A percentile compares a stretch with the other conserved stretches of the same genome.
These are phyloP conservation scores for Sclerurus mexicanus DNA, from an alignment of 2,113 vertebrate genomes.

Conservation along the genomic window DNA sequence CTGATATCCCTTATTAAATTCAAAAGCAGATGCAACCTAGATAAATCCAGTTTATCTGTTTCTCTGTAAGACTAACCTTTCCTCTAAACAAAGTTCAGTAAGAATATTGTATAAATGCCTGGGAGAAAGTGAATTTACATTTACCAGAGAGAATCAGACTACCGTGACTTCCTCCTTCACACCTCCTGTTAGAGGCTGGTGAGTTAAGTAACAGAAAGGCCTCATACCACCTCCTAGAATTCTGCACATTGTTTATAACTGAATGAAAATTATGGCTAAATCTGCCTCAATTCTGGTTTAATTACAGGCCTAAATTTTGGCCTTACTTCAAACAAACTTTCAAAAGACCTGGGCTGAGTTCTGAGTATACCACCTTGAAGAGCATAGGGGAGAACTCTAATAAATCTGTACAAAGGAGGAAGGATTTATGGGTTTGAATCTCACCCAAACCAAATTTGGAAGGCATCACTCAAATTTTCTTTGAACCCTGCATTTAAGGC, in stretches of 20 bases:
- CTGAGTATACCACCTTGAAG: background rate
- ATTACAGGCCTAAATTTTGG: background rate
- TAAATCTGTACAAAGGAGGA: background rate
- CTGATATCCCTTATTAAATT: background rate
- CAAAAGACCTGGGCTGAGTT: background rate
- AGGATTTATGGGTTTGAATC: background rate
- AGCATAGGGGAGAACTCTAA: background rate
- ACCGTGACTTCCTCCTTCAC: background rate
- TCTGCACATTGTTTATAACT: background rate
- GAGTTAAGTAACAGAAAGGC: background rate
- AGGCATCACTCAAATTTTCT: background rate
- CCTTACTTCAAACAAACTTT: background rate
- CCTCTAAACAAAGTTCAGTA: background rate
- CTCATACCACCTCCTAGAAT: background rate
- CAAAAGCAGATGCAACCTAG: background rate
- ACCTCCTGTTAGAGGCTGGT: background rate
- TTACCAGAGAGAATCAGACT: background rate
- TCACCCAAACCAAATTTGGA: background rate
- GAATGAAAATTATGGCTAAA: background rate
- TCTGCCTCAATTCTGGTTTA: background rate
- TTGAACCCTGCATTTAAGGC: background rate
- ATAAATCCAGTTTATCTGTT: background rate
- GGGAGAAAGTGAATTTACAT: background rate
- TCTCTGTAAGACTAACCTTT: background rate
- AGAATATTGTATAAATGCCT: background rate